phyloP scores from a whole-genome alignment of 2,797 vertebrate genomes.

The Peromyscus aztecus region DNA sequence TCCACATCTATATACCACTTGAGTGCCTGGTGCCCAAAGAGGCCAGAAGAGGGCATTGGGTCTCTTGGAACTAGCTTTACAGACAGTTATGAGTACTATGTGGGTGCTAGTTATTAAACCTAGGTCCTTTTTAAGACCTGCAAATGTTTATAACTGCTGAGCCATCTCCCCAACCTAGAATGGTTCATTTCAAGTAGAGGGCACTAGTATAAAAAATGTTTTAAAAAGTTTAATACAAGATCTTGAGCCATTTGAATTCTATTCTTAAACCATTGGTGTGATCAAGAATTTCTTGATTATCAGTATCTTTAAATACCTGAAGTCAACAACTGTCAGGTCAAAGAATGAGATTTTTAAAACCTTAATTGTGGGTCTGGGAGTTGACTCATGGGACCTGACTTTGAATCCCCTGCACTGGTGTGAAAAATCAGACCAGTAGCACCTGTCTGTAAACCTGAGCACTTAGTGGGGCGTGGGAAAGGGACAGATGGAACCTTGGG shows the following conservation, averaged over 20 bases:
- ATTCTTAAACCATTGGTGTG: background rate
- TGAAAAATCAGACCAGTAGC: background rate
- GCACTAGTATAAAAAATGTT: constrained; percentile 22
- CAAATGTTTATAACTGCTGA: background rate
- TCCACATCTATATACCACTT: background rate
- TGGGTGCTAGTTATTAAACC: background rate
- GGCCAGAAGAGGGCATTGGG: background rate
- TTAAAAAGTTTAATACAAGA: background rate
- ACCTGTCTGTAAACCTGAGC: background rate
- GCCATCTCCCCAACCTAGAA: background rate
- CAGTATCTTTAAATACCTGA: background rate
- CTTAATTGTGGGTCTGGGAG: background rate
- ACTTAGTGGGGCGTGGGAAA: background rate
- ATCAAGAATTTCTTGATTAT: background rate
- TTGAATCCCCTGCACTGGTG: background rate
- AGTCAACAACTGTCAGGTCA: background rate
- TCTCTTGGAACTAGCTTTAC: background rate
- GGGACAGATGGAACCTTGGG: background rate
- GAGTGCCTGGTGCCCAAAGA: background rate
- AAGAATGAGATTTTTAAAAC: background rate
- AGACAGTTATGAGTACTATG: background rate
- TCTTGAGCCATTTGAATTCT: constrained; percentile 13
- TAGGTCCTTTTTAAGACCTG: background rate
- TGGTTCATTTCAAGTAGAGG: background rate
- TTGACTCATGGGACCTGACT: background rate